Evolutionary conservation across 64 coral and sea anemone genomes (phyloP), one percentile per base, ranked within the genome.

Genomic region (Montipora foliosa): DNA sequence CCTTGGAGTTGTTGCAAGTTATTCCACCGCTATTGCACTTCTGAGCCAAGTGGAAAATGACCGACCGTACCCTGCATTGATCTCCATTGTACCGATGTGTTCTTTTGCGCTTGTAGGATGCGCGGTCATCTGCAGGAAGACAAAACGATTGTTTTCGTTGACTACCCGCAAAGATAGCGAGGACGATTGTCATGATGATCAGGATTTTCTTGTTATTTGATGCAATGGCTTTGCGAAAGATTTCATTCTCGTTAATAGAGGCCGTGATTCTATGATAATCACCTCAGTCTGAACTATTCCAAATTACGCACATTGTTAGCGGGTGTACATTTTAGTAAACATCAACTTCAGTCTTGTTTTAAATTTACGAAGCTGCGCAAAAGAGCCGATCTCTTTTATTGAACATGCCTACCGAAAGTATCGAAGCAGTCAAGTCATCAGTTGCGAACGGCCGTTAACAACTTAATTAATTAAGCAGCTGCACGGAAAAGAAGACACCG

Each of bases 21-120:
- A 94, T 87, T 93, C 82, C 48, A 79, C 92, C 10, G 98, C 98
- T 0, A 94, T 99, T 53, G 98, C 75, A 3, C 19, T 99, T 0
- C 44, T 99, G 47, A 99, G 98, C 85, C 92, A 80, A 87, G 91
- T 99, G 8, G 89, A 99, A 17, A 90, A 95, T 16, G 94, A 96
- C 70, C 89, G 80, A 0, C 95, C 98, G 0, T 99, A 94, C 17
- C 98, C 98, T 1, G 98, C 98, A 0, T 66, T 99, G 8, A 93
- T 94, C 1, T 96, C 98, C 2, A 99, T 99, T 24, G 98, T 99
- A 3, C 98, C 98, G 1, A 78, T 93, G 15, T 99, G 98, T 14
- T 91, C 95, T 2, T n/a, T 92, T 5, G 89, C 98, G 19, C 64
- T 99, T 5, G 77, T 99, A 21, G 16, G 94, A 14, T 99, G 98